A percentile compares a stretch with the other conserved stretches of the same genome.
Conservation (phyloP, 2,113 vertebrate genomes). For the Scomber japonicus region DNA sequence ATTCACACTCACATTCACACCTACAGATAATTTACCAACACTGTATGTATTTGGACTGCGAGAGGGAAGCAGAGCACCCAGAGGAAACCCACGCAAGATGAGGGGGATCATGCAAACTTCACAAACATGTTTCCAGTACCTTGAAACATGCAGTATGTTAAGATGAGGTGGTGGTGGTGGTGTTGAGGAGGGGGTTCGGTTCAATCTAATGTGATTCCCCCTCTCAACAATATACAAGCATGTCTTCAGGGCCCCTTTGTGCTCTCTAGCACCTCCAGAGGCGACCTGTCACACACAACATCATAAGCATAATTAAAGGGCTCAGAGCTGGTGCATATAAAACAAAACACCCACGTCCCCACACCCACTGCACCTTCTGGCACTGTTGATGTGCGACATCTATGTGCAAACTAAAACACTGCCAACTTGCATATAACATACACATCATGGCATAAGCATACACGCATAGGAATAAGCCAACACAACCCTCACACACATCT, state of each 20-base stretch:
- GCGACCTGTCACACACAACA: conserved; percentile 78
- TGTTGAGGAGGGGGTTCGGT: neutral
- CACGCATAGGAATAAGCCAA: conserved; percentile 26
- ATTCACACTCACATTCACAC: neutral
- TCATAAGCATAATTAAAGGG: conserved; percentile 76
- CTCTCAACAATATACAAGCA: neutral
- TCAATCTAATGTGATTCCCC: conserved; percentile 4
- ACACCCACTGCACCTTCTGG: conserved; percentile 77
- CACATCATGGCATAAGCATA: conserved; percentile 29
- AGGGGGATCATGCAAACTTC: neutral
- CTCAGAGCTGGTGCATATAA: conserved; percentile 74
- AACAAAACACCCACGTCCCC: conserved; percentile 79
- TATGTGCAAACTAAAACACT: conserved; percentile 60
- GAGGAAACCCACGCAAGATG: neutral
- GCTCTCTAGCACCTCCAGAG: conserved; percentile 68
- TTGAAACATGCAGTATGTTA: neutral
- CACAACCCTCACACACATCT: conserved; percentile 38
- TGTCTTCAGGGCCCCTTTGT: conserved; percentile 53
- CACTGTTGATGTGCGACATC: conserved; percentile 72
- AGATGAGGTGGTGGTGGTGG: neutral
- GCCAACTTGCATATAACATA: conserved; percentile 43
- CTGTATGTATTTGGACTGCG: neutral
- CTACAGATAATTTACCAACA: neutral
- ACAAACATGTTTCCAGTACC: neutral
- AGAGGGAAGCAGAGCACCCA: neutral